Evolutionary conservation across 2,113 vertebrate genomes (phyloP), one percentile per base, ranked within the genome.

Genomic region (Hemichromis elongatus): DNA sequence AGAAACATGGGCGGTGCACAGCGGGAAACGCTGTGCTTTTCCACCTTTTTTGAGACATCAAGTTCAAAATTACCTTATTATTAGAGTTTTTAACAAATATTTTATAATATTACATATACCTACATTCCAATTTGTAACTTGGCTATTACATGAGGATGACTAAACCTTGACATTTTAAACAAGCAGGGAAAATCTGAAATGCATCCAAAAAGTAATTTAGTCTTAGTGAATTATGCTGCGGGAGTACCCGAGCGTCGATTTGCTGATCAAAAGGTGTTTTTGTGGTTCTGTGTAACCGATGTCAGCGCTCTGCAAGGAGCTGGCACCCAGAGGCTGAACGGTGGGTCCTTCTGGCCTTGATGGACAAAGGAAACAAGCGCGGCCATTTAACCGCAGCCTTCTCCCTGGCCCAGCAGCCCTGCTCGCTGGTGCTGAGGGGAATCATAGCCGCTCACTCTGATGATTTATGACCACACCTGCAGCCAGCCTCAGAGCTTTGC

Each of bases 391-490:
- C 56, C 4, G 86, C 87, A 85, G 82, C 75, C 61, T 81, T 35
- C 56, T 12, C 33, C 59, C 82, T 13, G 54, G 68, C 54, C 88
- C 73, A 53, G 40, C 79, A 73, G 53, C 84, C 68, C 35, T 26
- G 56, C 54, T 50, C 21, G 11, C 86, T 47, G 61, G n/a, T 47
- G 56, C 86, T 84, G 35, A 54, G 45, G 56, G 89, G 87, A 89
- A 87, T 95, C 92, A 85, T 80, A 90, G 79, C 92, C 84, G 79
- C 86, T 92, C 90, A 88, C 87, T 85, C 61, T 53, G 82, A 81
- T 96, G 95, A 96, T 95, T 96, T 95, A 96, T 95, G 94, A 91
- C 86, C 79, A 70, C 86, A 90, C 91, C 92, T 93, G 81, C 88
- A 92, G 91, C 78, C 86, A 91, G 90, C 28, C 73, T 47, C 2